Percentiles rank a stretch among this genome's conserved stretches.
Conservation (phyloP, 2,888 invertebrate genomes). For the Acanthococcus lagerstroemiae region DNA sequence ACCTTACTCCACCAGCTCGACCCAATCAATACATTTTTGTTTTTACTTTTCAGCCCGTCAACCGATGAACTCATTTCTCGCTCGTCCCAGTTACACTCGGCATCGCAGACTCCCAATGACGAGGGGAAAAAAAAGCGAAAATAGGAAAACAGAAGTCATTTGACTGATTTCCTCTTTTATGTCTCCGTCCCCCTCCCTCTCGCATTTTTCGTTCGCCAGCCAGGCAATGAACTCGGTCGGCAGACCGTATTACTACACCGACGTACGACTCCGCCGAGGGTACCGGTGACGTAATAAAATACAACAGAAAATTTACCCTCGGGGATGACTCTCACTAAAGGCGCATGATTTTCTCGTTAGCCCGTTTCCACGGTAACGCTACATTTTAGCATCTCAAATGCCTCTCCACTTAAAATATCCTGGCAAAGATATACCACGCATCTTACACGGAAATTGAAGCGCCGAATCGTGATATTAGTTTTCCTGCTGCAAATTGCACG, state of each 20-base stretch:
- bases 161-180: no score
- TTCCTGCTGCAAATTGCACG: conserved; percentile 9
- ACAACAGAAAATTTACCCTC: conserved; percentile 5
- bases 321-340: conserved; percentile 20
- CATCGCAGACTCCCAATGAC: no score
- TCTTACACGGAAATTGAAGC: conserved; percentile 11
- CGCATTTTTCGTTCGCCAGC: not conserved
- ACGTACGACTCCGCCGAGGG: conserved; percentile 4
- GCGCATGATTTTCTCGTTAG: conserved; percentile 25
- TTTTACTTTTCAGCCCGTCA: no score
- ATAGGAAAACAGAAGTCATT: no score
- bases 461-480: conserved; percentile 17
- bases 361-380: conserved; percentile 20
- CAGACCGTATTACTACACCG: conserved; percentile 19
- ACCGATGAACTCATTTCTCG: no score
- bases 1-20: no score
- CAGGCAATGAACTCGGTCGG: conserved; percentile 26
- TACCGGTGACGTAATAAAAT: conserved; percentile 14
- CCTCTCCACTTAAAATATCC: conserved; percentile 20
- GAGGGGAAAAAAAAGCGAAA: no score
- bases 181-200: no score
- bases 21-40: no score
- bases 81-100: no score
- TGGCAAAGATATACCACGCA: conserved; percentile 17
- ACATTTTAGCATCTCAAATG: conserved; percentile 26